These are phyloP conservation scores for Nephrotoma guestfalica DNA, from an alignment of 2,888 invertebrate genomes.

Conservation along the genomic window DNA sequence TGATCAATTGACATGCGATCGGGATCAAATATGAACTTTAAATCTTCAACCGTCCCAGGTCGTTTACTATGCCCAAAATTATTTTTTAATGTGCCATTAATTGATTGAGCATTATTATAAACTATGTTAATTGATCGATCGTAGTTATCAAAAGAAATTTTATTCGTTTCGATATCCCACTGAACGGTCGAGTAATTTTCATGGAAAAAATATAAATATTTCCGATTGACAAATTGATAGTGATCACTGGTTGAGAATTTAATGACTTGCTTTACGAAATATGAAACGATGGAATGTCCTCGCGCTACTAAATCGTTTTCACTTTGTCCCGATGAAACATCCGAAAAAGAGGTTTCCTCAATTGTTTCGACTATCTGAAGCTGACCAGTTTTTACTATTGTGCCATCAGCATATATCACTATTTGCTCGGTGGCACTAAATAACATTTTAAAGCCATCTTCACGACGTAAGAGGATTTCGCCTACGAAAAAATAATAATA, in stretches of 20 bases:
- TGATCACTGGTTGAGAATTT: background rate
- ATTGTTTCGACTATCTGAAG: background rate
- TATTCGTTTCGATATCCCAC: constrained; percentile 7
- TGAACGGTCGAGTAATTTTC: constrained; percentile 9
- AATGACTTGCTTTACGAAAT: background rate
- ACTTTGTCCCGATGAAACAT: background rate
- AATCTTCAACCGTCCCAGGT: background rate
- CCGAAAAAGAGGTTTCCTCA: background rate
- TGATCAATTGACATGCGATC: background rate
- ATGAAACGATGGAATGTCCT: background rate
- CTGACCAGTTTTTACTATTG: constrained; percentile 7
- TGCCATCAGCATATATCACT: constrained; percentile 9
- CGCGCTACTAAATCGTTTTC: background rate
- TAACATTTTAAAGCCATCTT: constrained; percentile 9
- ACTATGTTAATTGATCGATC: background rate
- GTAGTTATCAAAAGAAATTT: constrained; percentile 3
- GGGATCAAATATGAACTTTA: background rate
- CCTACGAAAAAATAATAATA: background rate
- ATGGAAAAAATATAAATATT: constrained; percentile 4
- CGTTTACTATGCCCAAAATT: background rate
- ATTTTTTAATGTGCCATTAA: background rate
- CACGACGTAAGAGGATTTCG: background rate
- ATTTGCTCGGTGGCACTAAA: background rate
- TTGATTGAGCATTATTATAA: background rate
- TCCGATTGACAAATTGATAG: background rate